Evolutionary conservation across 2,113 vertebrate genomes (phyloP).

Genomic region (Sporophila hypoxantha): DNA sequence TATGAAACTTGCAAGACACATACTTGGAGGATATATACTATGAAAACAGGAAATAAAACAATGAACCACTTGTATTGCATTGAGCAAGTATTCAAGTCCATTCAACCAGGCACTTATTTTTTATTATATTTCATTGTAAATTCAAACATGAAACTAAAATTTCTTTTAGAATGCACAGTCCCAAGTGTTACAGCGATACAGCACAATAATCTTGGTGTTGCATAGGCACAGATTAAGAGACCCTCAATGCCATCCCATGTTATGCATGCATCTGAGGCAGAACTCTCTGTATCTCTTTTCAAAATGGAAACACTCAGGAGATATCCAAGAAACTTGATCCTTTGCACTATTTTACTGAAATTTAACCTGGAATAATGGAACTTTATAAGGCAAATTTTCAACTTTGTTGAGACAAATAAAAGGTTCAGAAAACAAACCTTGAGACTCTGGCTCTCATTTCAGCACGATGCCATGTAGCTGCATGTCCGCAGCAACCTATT

Average conservation of each 20-base stretch:
- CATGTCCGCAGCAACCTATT: background rate
- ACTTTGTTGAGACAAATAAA: background rate
- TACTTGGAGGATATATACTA: background rate
- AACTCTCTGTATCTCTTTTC: background rate
- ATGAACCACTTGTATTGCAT: background rate
- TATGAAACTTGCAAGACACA: background rate
- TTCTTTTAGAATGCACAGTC: background rate
- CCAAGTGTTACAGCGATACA: background rate
- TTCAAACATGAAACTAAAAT: background rate
- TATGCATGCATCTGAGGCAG: fast-evolving
- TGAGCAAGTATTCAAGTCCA: background rate
- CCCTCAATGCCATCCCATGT: background rate
- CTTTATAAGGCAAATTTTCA: background rate
- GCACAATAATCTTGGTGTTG: no score
- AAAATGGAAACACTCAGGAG: background rate
- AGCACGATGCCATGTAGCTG: background rate
- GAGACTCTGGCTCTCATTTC: background rate
- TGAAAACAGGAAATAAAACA: background rate
- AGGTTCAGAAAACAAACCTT: background rate
- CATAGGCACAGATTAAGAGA: background rate
- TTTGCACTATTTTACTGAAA: background rate
- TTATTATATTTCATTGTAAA: background rate
- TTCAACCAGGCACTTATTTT: background rate
- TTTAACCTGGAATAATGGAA: background rate
- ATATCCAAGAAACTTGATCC: background rate